These are phyloP conservation scores for Ciconia nigra DNA, from an alignment of 2,797 vertebrate genomes.

Conservation along the genomic window DNA sequence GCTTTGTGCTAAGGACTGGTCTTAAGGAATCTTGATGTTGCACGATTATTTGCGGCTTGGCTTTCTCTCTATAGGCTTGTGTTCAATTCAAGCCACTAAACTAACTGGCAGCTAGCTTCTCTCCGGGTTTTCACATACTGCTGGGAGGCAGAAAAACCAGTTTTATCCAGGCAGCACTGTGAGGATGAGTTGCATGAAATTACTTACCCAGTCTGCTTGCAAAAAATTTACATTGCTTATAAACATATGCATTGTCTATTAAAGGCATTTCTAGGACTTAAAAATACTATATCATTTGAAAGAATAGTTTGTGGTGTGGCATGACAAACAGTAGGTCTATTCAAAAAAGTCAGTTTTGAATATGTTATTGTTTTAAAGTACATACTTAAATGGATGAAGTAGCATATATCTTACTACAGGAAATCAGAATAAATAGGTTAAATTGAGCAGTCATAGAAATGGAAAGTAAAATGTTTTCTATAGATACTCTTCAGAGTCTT, in stretches of 20 bases:
- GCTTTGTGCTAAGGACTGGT: conserved; percentile 22
- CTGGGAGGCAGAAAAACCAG: conserved; percentile 56
- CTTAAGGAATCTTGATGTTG: conserved; percentile 29
- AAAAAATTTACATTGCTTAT: conserved; percentile 9
- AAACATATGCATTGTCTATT: conserved; percentile 10
- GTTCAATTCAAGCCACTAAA: conserved; percentile 57
- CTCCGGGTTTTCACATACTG: conserved; percentile 9
- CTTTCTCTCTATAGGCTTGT: conserved; percentile 8
- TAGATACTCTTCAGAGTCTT: neutral
- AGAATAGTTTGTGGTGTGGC: neutral
- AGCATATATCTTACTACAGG: neutral
- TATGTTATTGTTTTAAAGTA: neutral
- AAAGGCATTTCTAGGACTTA: neutral
- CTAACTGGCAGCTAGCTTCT: conserved; percentile 34
- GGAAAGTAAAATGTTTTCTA: neutral
- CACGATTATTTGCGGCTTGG: conserved; percentile 47
- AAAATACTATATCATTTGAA: neutral
- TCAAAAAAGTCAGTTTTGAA: neutral
- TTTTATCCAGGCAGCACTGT: conserved; percentile 50
- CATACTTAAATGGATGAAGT: neutral
- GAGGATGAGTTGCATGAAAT: conserved; percentile 44
- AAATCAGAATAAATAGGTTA: conserved; percentile 18
- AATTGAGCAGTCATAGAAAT: neutral
- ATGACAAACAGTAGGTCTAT: neutral
- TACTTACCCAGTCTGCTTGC: neutral